Base-by-base conservation (phyloP, 2,113 vertebrate species). In the Arvicanthis niloticus region DNA sequence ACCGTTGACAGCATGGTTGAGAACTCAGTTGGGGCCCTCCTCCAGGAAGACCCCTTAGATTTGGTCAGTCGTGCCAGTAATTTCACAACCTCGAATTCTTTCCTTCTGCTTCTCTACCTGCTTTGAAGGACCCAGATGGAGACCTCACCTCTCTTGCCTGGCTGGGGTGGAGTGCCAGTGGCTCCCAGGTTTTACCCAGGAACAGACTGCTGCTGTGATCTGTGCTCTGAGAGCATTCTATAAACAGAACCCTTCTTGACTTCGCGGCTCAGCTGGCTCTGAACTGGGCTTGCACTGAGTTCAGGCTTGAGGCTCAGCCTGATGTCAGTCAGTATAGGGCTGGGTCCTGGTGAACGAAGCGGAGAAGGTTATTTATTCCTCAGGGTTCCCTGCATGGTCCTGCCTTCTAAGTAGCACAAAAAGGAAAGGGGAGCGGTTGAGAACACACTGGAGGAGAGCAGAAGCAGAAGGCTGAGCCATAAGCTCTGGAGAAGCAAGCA, bases 11-110 rank as follows among this genome's bases (percentile, higher is more conserved):
- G 45, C 51, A 75, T 72, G 87, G 73, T 89, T 87, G 51, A 86
- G 60, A 70, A 76, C 67, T 67, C 58, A 90, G n/a, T 45, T 88
- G 93, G 56, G 11, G 45, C 58, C 29, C 24, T 98, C 62, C 67
- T 95, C 89, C 56, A 92, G n/a, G 70, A 92, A 96, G 96, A 92
- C 72, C 56, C 37, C 89, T 73, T 89, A 13, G 37, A 95, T 91
- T 80, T 89, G 67, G 42, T 40, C 60, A 29, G 17, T 60, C 37
- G 76, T 53, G 73, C 34, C 86, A 94, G 31, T 31, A 67, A 76
- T 45, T 67, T 70, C 73, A 93, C 3, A 84, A 1, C 17, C 86
- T 48, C 19, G 87, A n/a, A 80, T 2, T 88, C 29, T 90, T 91
- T 96, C 85, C 75, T 34, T 89, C 0, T 13, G 67, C 56, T 51